phyloP scores from a whole-genome alignment of 1,140 invertebrate species.

The Hypsibius dujardini region DNA sequence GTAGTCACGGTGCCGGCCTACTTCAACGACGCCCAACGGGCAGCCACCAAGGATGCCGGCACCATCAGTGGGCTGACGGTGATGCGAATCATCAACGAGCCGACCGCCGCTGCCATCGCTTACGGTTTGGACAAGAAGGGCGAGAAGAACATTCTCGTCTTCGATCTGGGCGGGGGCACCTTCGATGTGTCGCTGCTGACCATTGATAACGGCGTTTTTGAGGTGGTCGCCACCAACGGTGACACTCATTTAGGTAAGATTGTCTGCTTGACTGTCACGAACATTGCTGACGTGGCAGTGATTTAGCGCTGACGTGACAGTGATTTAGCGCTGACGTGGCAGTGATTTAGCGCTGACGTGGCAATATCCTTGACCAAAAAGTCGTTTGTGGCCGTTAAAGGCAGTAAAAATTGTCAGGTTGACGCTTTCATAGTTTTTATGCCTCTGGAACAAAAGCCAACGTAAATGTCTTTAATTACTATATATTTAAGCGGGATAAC shows the following conservation, averaged over 20 bases:
- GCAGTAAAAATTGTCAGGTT: no score
- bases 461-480: no score
- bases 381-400: no score
- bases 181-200: constrained; percentile 97
- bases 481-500: no score
- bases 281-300: background rate
- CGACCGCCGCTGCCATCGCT: constrained; percentile 98
- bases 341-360: no score
- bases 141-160: constrained; percentile 95
- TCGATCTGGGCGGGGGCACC: constrained; percentile 97
- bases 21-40: constrained; percentile 93
- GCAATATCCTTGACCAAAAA: no score
- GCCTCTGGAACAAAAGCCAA: no score
- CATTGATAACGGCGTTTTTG: constrained; percentile 90
- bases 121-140: constrained; percentile 98
- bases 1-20: constrained; percentile 95
- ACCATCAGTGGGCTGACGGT: constrained; percentile 72
- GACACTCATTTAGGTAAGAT: constrained; percentile 67
- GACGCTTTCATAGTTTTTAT: no score
- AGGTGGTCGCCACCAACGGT: constrained; percentile 87
- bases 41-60: constrained; percentile 73
- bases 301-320: background rate
- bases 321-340: no score
- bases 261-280: background rate
- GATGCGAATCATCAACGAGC: constrained; percentile 98